Conservation (phyloP, 2,113 vertebrate species). For the Hippocampus comes region DNA sequence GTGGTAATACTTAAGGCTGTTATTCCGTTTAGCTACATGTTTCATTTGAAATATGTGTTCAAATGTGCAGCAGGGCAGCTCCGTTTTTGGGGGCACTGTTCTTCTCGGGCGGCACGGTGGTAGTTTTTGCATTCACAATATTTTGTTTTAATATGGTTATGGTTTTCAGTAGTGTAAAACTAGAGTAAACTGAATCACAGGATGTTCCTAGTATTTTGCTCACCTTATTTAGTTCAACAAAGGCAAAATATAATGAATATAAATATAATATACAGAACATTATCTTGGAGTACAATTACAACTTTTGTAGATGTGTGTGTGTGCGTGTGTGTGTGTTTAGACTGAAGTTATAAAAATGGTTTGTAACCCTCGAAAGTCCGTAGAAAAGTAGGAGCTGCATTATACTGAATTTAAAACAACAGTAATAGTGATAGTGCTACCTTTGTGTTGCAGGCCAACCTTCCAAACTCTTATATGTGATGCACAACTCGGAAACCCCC, state of each 20-base stretch:
- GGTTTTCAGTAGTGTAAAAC: no score
- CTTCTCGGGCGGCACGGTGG: no score
- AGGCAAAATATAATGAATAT: no score
- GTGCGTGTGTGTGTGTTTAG: no score
- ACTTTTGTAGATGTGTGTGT: no score
- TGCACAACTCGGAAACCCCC: conserved; percentile 95
- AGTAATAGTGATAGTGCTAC: neutral
- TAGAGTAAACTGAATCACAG: no score
- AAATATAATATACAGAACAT: no score
- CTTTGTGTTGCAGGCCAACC: conserved; percentile 79
- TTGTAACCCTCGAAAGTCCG: neutral
- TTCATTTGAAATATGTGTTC: neutral
- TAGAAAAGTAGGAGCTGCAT: neutral
- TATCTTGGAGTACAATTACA: no score
- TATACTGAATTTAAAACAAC: neutral
- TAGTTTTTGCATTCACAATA: no score
- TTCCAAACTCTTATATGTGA: conserved; percentile 91
- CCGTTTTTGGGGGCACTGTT: neutral
- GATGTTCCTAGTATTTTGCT: no score
- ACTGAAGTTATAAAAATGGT: neutral
- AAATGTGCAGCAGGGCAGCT: conserved; percentile 31
- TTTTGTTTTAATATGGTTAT: no score
- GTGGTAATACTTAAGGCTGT: conserved; percentile 62
- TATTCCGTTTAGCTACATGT: neutral
- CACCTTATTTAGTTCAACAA: no score